A percentile compares a stretch with the other conserved stretches of the same genome.
Evolutionary conservation across 2,113 vertebrate species (phyloP).

Genomic region (Ploceus nigricollis): DNA sequence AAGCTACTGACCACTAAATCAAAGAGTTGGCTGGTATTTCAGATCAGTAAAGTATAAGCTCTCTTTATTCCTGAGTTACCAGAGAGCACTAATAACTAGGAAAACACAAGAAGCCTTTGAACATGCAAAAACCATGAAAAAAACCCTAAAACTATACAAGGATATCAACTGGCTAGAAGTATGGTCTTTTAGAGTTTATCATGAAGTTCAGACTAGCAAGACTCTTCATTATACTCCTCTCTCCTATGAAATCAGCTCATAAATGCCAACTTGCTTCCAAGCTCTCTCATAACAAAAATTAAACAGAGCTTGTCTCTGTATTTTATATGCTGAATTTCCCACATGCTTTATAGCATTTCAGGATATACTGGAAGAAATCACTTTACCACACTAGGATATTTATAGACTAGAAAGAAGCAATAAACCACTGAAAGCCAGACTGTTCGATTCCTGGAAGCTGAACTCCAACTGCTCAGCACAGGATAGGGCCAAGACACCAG

Average conservation of each 20-base stretch:
- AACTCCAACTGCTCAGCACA: neutral
- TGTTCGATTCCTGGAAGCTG: neutral
- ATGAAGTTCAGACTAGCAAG: neutral
- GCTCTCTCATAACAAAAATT: neutral
- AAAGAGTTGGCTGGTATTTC: neutral
- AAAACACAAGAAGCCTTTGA: neutral
- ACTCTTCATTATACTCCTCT: neutral
- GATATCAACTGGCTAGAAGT: neutral
- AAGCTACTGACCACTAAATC: neutral
- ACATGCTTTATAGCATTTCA: neutral
- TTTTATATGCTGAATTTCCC: neutral
- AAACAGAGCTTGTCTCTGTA: conserved; percentile 22
- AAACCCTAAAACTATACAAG: neutral
- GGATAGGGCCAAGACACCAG: neutral
- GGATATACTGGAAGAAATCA: neutral
- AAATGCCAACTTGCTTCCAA: conserved; percentile 23
- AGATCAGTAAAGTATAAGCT: neutral
- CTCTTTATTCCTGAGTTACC: neutral
- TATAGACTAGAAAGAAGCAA: neutral
- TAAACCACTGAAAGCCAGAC: neutral
- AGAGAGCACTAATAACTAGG: neutral
- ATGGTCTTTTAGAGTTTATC: neutral
- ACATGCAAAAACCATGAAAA: neutral
- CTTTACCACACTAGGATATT: neutral
- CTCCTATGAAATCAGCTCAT: neutral